Conservation (phyloP, 2,888 invertebrate genomes). For the Bombylius major region DNA sequence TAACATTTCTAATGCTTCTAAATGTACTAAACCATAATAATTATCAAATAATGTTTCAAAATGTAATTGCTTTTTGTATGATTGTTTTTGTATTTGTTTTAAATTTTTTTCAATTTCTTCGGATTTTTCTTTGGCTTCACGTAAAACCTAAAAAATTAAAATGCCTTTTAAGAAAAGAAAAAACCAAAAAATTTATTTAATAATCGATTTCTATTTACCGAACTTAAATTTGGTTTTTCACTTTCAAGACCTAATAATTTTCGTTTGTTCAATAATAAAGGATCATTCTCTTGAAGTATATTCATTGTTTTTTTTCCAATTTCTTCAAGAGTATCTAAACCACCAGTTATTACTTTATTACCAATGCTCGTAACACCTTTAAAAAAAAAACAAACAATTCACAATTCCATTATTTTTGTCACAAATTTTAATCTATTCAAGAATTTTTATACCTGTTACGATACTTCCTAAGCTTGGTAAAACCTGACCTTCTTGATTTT, state of each 20-base stretch:
- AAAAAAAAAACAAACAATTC: conserved; percentile 9
- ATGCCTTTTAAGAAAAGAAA: neutral
- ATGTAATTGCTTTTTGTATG: conserved; percentile 41
- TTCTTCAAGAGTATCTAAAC: conserved; percentile 78
- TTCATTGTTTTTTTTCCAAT: conserved; percentile 94
- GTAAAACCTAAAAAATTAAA: conserved; percentile 41
- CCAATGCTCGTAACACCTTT: conserved; percentile 35
- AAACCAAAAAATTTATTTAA: neutral
- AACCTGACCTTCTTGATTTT: conserved; percentile 2
- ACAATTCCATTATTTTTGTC: too few species aligned
- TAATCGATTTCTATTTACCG: conserved; percentile 12
- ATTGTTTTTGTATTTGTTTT: conserved; percentile 25
- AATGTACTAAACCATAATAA: conserved; percentile 73
- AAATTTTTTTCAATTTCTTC: conserved; percentile 36
- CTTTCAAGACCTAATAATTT: conserved; percentile 36
- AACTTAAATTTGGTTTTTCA: conserved; percentile 29
- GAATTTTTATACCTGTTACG: conserved; percentile 4
- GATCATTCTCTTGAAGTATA: conserved; percentile 84
- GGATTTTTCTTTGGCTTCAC: conserved; percentile 56
- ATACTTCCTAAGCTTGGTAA: conserved; percentile 7
- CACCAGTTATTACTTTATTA: conserved; percentile 61
- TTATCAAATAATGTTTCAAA: conserved; percentile 78
- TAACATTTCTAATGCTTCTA: conserved; percentile 84
- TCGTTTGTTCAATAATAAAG: conserved; percentile 61
- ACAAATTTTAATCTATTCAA: too few species aligned